Conservation (phyloP, 2,113 vertebrate genomes). For the Spea multiplicata region DNA sequence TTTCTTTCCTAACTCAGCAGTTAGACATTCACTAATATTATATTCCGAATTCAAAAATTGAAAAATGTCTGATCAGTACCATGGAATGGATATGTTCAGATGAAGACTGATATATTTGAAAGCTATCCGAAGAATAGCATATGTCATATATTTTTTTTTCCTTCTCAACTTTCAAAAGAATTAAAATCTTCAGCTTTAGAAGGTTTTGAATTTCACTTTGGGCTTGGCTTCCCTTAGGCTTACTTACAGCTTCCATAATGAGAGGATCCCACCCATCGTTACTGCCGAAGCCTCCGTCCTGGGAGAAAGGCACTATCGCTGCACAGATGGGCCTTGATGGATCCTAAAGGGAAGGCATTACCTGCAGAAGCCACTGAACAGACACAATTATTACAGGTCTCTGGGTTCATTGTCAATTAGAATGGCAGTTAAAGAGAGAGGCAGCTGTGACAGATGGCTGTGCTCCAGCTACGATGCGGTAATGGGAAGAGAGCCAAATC, state of each 20-base stretch:
- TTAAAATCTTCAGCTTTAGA: constrained; percentile 48
- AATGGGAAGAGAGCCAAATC: constrained; percentile 78
- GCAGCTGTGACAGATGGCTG: constrained; percentile 94
- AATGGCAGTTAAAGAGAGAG: constrained; percentile 79
- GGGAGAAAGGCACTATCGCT: constrained; percentile 39
- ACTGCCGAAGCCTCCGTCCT: constrained; percentile 32
- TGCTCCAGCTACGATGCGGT: constrained; percentile 80
- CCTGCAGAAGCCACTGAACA: constrained; percentile 81
- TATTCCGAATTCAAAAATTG: too few relatives aligned
- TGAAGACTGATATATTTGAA: not conserved
- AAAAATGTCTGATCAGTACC: too few relatives aligned
- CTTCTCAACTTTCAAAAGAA: constrained; percentile 29
- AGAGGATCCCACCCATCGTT: constrained; percentile 54
- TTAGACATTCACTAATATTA: too few relatives aligned
- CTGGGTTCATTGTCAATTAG: constrained; percentile 91
- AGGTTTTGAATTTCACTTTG: constrained; percentile 37
- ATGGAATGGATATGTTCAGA: too few relatives aligned
- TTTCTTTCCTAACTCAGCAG: too few relatives aligned
- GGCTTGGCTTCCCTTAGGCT: constrained; percentile 60
- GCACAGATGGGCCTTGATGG: constrained; percentile 86
- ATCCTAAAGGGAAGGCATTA: constrained; percentile 85
- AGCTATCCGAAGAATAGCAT: not conserved
- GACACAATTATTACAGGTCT: constrained; percentile 82
- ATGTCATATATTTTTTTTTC: constrained; percentile 33
- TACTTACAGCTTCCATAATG: constrained; percentile 30